These are phyloP conservation scores for Montipora sp. DNA, from an alignment of 64 coral and sea anemone genomes.

Conservation along the genomic window DNA sequence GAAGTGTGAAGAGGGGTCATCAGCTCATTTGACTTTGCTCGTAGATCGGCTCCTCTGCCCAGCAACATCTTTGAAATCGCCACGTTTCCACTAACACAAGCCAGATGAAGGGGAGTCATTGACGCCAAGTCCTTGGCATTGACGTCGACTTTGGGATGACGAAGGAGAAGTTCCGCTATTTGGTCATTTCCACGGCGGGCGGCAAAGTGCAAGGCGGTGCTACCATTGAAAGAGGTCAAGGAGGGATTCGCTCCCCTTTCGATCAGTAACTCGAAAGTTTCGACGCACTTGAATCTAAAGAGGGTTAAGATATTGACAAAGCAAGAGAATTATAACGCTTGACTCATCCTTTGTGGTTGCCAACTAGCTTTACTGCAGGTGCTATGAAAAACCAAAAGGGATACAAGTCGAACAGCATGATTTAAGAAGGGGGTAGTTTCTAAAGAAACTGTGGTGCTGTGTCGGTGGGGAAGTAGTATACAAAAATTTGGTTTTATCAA, in stretches of 20 bases:
- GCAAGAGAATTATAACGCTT: no score
- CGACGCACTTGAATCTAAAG: conserved; percentile 47
- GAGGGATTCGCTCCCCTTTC: conserved; percentile 33
- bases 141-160: conserved; percentile 36
- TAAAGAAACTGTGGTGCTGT: no score
- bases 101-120: conserved; percentile 38
- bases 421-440: no score
- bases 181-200: conserved; percentile 35
- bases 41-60: conserved; percentile 21
- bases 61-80: conserved; percentile 46
- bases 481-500: no score
- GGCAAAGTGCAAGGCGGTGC: conserved; percentile 28
- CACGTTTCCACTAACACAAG: conserved; percentile 36
- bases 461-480: no score
- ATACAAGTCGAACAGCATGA: no score
- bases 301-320: background rate
- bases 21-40: conserved; percentile 37
- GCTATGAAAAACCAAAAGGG: no score
- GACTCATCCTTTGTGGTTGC: no score
- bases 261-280: conserved; percentile 17
- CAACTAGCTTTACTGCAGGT: no score
- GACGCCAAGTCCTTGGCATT: background rate
- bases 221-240: background rate
- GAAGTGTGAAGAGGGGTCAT: conserved; percentile 55
- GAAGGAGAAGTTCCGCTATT: conserved; percentile 26